Conservation (phyloP, 2,797 vertebrate species). For the Urocyon cinereoargenteus region DNA sequence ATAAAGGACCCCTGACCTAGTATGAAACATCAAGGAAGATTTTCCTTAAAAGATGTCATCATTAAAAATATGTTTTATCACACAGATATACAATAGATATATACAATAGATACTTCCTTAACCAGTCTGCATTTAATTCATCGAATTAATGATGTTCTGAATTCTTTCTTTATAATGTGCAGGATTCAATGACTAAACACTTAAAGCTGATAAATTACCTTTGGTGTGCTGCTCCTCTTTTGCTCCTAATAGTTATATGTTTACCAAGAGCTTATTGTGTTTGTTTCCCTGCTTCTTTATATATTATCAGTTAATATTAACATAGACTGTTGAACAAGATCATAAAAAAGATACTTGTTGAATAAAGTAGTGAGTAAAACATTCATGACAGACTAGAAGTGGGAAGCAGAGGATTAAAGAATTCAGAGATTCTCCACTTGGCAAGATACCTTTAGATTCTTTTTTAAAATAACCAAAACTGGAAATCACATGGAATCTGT, state of each 20-base stretch:
- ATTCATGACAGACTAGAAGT: background rate
- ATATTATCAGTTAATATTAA: background rate
- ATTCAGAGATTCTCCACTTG: background rate
- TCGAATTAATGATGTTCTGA: background rate
- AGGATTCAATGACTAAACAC: background rate
- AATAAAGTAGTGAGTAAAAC: background rate
- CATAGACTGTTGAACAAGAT: background rate
- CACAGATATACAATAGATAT: background rate
- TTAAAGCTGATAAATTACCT: background rate
- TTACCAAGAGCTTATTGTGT: background rate
- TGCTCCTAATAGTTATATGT: background rate
- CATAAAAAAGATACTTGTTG: background rate
- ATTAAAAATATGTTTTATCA: background rate
- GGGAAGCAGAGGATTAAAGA: background rate
- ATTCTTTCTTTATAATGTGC: background rate
- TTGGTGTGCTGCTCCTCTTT: background rate
- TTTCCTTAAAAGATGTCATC: conserved; percentile 12
- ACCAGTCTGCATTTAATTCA: background rate
- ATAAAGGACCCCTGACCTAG: background rate
- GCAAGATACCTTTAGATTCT: background rate
- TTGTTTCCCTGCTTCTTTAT: background rate
- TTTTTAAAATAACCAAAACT: conserved; percentile 23
- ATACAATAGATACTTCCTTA: background rate
- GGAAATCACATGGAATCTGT: background rate
- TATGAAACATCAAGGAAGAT: background rate